phyloP scores from a whole-genome alignment of 2,113 vertebrate species.

The Ancistrus triradiatus region DNA sequence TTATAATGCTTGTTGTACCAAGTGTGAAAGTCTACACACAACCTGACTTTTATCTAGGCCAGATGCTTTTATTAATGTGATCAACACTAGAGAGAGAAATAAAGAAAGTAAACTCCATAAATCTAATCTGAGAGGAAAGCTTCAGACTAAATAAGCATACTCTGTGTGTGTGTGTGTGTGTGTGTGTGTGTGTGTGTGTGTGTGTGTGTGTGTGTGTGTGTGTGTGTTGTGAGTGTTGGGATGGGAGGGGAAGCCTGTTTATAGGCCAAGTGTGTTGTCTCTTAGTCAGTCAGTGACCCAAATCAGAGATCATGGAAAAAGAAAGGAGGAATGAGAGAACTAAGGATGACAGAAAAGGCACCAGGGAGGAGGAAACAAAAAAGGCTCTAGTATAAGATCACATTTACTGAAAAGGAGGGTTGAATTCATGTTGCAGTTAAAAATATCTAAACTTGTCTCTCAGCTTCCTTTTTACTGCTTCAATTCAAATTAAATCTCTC shows the following conservation, averaged over 20 bases:
- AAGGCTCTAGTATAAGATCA: constrained; percentile 30
- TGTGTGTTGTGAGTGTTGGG: constrained; percentile 10
- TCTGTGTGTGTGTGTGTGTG: constrained; percentile 2
- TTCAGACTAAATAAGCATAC: constrained; percentile 13
- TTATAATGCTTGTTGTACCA: too few relatives aligned
- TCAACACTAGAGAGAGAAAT: background rate
- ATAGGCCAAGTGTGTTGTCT: constrained; percentile 65
- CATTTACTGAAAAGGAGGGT: constrained; percentile 47
- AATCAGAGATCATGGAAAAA: constrained; percentile 61
- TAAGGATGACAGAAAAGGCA: constrained; percentile 14
- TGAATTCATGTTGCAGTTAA: constrained; percentile 57
- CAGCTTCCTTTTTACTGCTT: constrained; percentile 31
- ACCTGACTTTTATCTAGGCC: background rate
- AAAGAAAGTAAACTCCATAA: background rate
- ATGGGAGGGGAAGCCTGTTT: constrained; percentile 49
- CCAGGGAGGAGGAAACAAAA: constrained; percentile 1
- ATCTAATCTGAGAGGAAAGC: background rate
- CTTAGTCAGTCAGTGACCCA: constrained; percentile 70
- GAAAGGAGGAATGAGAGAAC: constrained; percentile 34
- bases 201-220: constrained; percentile 14
- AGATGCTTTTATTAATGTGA: background rate
- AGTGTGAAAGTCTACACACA: background rate
- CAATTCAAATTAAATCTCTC: constrained; percentile 35
- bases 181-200: constrained; percentile 7
- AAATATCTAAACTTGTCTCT: constrained; percentile 57